Conservation (phyloP, 2,888 invertebrate species). For the Anoncus sp. region DNA sequence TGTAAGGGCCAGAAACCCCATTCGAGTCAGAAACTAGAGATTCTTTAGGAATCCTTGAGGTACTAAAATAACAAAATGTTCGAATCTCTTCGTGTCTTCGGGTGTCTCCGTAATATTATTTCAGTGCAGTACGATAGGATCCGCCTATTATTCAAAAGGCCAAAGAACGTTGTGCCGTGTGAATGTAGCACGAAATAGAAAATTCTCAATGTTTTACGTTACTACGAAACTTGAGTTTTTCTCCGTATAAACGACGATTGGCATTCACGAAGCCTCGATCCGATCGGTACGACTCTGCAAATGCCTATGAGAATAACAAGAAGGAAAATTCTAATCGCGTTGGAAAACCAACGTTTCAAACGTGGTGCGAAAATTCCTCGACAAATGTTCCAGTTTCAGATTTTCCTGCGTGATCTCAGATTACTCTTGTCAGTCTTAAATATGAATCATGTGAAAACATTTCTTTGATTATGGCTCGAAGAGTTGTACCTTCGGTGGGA, state of each 20-base stretch:
- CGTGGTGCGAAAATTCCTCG: conserved; percentile 17
- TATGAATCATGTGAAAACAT: too few relatives aligned
- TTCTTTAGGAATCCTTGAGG: too few relatives aligned
- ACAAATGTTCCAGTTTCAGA: conserved; percentile 10
- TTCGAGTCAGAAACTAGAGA: too few relatives aligned
- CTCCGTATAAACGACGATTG: conserved; percentile 68
- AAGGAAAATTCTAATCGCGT: conserved; percentile 45
- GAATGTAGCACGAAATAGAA: conserved; percentile 45
- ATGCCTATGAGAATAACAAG: conserved; percentile 74
- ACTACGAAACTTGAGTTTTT: conserved; percentile 67
- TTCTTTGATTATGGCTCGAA: too few relatives aligned
- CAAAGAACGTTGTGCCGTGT: conserved; percentile 35
- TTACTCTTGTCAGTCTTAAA: too few relatives aligned
- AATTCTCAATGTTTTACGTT: conserved; percentile 65
- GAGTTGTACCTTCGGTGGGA: too few relatives aligned
- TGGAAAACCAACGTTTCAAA: conserved; percentile 27
- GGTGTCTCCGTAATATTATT: conserved; percentile 73
- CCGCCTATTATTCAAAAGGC: conserved; percentile 44
- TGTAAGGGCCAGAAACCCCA: too few relatives aligned
- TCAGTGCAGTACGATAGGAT: conserved; percentile 62
- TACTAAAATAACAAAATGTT: too few relatives aligned
- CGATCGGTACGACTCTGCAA: conserved; percentile 66
- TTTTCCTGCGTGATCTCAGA: not conserved
- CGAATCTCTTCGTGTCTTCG: too few relatives aligned
- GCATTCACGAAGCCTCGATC: conserved; percentile 77